Percentiles rank a stretch among this genome's conserved stretches.
Evolutionary conservation across 2,113 vertebrate genomes (phyloP).

Genomic region (Hyperopisus bebe): DNA sequence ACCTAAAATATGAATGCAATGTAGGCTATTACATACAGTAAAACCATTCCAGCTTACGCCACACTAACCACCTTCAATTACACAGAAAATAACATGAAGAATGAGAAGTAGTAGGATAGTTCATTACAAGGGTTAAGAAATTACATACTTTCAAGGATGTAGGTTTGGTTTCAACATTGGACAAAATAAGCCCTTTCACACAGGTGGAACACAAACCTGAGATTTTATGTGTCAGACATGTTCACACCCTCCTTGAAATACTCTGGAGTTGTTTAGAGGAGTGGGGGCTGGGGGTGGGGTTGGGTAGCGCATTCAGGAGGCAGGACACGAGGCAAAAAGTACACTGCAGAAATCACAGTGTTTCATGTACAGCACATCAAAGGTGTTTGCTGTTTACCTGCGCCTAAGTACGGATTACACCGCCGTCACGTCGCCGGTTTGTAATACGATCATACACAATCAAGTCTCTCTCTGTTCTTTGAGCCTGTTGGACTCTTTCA

Average conservation of each 20-base stretch:
- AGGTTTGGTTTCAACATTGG: neutral
- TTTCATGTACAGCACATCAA: neutral
- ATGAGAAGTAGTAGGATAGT: neutral
- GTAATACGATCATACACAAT: too few relatives aligned
- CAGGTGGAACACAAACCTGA: neutral
- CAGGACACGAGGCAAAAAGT: neutral
- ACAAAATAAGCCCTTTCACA: neutral
- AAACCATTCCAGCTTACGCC: neutral
- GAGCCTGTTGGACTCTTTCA: too few relatives aligned
- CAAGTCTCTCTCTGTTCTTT: too few relatives aligned
- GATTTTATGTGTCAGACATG: neutral
- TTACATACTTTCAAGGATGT: neutral
- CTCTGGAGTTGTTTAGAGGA: neutral
- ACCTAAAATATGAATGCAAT: neutral
- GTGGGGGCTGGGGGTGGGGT: neutral
- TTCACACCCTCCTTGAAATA: neutral
- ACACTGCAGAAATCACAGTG: neutral
- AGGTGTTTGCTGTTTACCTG: neutral
- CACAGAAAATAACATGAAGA: neutral
- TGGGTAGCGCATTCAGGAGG: neutral
- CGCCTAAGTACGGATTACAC: too few relatives aligned
- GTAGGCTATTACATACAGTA: neutral
- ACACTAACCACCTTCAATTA: neutral
- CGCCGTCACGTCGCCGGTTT: too few relatives aligned
- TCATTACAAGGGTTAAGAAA: neutral